These are phyloP conservation scores for Charanyca ferruginea DNA, from an alignment of 2,888 invertebrate genomes.

Conservation along the genomic window DNA sequence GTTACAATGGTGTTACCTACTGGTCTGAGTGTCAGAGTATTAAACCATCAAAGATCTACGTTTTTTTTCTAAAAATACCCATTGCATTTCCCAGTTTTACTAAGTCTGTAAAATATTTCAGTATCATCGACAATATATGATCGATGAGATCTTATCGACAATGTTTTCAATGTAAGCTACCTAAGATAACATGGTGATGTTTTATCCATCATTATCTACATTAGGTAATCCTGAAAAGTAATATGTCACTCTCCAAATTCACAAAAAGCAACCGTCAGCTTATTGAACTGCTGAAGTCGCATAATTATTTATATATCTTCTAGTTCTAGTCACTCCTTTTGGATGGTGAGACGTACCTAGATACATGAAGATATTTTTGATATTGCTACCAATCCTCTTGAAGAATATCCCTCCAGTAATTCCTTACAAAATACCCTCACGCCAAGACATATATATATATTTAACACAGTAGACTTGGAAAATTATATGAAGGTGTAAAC, in stretches of 20 bases:
- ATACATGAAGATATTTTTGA: not conserved
- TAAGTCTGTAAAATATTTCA: not conserved
- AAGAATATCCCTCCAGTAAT: not conserved
- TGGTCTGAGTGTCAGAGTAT: too few relatives aligned
- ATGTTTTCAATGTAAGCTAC: conserved; percentile 32
- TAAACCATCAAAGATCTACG: not conserved
- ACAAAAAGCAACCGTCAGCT: not conserved
- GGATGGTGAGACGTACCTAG: too few relatives aligned
- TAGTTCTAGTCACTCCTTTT: not conserved
- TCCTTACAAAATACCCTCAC: not conserved
- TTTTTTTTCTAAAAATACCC: not conserved
- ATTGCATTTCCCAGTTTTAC: not conserved
- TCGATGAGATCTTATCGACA: conserved; percentile 47
- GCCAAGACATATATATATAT: conserved; percentile 1
- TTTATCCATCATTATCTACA: conserved; percentile 29
- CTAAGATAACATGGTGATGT: conserved; percentile 17
- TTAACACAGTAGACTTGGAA: conserved; percentile 10
- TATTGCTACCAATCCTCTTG: not conserved
- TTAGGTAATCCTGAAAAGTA: conserved; percentile 13
- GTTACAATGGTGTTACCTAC: too few relatives aligned
- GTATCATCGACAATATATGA: conserved; percentile 16
- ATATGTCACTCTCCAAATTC: not conserved
- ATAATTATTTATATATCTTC: too few relatives aligned
- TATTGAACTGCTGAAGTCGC: not conserved
- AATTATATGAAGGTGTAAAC: conserved; percentile 14